These are phyloP conservation scores for Esperia sulphurella DNA, from an alignment of 2,888 invertebrate genomes.

Conservation along the genomic window DNA sequence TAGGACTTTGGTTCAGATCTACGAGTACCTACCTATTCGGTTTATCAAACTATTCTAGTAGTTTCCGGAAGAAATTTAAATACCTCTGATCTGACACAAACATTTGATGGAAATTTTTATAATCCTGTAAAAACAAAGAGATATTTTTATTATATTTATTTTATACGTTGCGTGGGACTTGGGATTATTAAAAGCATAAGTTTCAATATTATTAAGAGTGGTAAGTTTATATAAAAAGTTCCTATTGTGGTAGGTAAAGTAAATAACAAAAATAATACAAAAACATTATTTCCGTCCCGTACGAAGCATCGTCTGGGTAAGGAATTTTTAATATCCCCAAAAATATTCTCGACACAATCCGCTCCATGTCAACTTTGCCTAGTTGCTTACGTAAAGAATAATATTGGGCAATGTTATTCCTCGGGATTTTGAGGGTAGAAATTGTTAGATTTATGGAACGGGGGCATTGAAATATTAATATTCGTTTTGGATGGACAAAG, in stretches of 20 bases:
- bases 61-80: too few relatives aligned
- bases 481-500: constrained; percentile 11
- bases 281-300: too few relatives aligned
- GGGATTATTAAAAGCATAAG: too few relatives aligned
- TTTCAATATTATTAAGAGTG: too few relatives aligned
- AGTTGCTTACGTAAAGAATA: constrained; percentile 22
- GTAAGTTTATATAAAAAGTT: not conserved
- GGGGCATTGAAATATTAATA: constrained; percentile 33
- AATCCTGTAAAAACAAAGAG: too few relatives aligned
- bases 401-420: constrained; percentile 16
- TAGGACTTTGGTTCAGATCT: too few relatives aligned
- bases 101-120: too few relatives aligned
- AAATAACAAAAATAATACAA: not conserved
- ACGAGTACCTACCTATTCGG: too few relatives aligned
- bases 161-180: too few relatives aligned
- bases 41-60: too few relatives aligned
- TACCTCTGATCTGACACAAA: too few relatives aligned
- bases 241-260: not conserved
- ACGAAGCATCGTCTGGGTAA: constrained; percentile 19
- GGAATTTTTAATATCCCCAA: constrained; percentile 59
- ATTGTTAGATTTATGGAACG: constrained; percentile 37
- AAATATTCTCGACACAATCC: constrained; percentile 39
- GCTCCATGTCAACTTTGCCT: constrained; percentile 37
- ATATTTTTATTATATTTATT: too few relatives aligned
- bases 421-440: constrained; percentile 8